Evolutionary conservation across 2,888 invertebrate genomes (phyloP).

Genomic region (Caenorhabditis imperialis): DNA sequence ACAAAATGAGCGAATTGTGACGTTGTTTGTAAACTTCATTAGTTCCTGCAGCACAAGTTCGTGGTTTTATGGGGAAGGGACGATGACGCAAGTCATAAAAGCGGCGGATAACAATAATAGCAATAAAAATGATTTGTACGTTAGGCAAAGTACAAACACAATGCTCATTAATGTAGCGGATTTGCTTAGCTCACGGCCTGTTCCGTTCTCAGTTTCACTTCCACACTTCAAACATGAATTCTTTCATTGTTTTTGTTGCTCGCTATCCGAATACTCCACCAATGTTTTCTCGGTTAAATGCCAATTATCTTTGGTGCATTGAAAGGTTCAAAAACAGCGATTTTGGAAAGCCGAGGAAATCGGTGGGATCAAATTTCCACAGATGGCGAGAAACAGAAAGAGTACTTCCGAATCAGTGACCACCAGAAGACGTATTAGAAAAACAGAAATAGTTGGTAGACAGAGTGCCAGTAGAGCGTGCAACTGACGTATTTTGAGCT

Average conservation of each 20-base stretch:
- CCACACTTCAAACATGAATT: too few relatives aligned
- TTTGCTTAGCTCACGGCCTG: not conserved
- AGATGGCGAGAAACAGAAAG: too few relatives aligned
- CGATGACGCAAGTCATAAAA: constrained; percentile 19
- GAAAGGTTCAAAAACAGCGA: constrained; percentile 25
- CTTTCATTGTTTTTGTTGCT: not conserved
- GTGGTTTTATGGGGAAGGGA: not conserved
- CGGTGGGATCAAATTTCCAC: constrained; percentile 18
- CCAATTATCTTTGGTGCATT: constrained; percentile 49
- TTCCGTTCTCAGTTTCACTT: not conserved
- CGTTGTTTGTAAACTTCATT: too few relatives aligned
- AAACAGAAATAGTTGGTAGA: not conserved
- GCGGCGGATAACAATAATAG: too few relatives aligned
- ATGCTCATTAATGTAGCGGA: constrained; percentile 6
- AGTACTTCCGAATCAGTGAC: constrained; percentile 10
- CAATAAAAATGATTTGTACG: too few relatives aligned
- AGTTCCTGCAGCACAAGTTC: too few relatives aligned
- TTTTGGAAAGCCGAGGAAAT: constrained; percentile 4
- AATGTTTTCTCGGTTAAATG: constrained; percentile 1
- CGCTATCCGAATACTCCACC: not conserved
- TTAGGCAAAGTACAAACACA: too few relatives aligned
- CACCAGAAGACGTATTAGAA: constrained; percentile 7
- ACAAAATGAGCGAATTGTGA: constrained; percentile 1
- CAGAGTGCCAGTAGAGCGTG: not conserved
- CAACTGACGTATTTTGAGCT: constrained; percentile 9